Evolutionary conservation across 2,888 invertebrate genomes (phyloP).

Genomic region (Eurytoma californica): DNA sequence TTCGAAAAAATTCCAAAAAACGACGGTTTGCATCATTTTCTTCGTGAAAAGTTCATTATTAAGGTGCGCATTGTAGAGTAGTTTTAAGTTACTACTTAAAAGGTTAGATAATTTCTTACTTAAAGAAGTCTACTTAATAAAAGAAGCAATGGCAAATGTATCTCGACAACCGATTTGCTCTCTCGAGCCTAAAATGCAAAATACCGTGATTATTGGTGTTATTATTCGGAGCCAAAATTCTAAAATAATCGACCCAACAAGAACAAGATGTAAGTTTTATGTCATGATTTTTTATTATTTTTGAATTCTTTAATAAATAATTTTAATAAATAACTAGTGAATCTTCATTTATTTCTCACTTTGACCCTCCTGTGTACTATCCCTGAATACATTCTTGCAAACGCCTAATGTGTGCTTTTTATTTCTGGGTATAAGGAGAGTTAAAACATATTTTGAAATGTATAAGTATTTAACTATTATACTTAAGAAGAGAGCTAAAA

Average conservation of each 20-base stretch:
- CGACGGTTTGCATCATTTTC: slow-evolving; percentile 1
- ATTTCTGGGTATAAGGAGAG: too few relatives aligned
- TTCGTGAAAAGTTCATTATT: not conserved
- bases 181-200: slow-evolving; percentile 66
- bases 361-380: too few relatives aligned
- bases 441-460: too few relatives aligned
- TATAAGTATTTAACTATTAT: too few relatives aligned
- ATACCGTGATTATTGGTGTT: slow-evolving; percentile 70
- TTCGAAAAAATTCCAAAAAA: slow-evolving; percentile 22
- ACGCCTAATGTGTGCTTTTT: too few relatives aligned
- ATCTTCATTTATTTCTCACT: too few relatives aligned
- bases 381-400: too few relatives aligned
- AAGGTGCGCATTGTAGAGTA: not conserved
- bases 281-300: not conserved
- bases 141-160: slow-evolving; percentile 66
- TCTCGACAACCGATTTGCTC: slow-evolving; percentile 66
- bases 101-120: too few relatives aligned
- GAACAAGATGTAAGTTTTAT: slow-evolving; percentile 64
- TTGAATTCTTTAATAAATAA: slow-evolving; percentile 11
- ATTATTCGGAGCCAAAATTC: slow-evolving; percentile 68
- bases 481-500: too few relatives aligned
- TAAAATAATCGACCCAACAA: slow-evolving; percentile 65
- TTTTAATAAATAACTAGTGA: not conserved
- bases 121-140: not conserved
- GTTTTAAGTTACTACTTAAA: not conserved